Base-by-base conservation (phyloP, 2,797 vertebrate species). In the Centroberyx gerrardi region DNA sequence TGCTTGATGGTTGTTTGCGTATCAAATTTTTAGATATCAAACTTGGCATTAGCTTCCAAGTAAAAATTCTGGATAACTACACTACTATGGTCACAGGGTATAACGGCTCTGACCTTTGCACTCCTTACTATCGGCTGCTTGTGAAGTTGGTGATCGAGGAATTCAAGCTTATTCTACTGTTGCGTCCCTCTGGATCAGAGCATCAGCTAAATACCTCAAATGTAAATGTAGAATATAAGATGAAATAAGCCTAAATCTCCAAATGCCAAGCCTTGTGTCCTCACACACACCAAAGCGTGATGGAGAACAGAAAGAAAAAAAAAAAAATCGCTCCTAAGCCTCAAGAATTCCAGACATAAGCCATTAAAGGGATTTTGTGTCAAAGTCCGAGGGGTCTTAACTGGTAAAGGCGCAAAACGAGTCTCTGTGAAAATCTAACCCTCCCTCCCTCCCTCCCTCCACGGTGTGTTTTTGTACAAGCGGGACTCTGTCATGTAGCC, bases 351-450 rank as follows among this genome's bases (percentile, higher is more conserved):
- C 88, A 81, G 68, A 86, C 84, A 83, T 82, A 83, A 92, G 82
- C 83, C 81, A 88, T 90, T 88, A 87, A 87, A 92, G 62, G 87
- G 91, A 93, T 94, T 93, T 93, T 80, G 86, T 89, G 78, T 85
- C 83, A 92, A 94, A 94, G 91, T 94, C 91, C 87, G 72, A 77
- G 58, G 55, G 78, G 81, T 86, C 77, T 88, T 75, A 76, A 88
- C 65, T 62, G 74, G 73, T 68, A 69, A 83, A 79, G 82, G 73
- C 81, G 68, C 78, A 80, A 79, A 73, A 64, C 31, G 8, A 60
- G 58, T 62, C 62, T 48, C 17, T 9, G 0, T 40, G 17, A 64
- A 79, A 76, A 68, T 44, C 49, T 28, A 14, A 28, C 56, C 51
- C 48, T 46, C 13, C 55, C 31, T 22, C 18, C 22, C 22, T 22